A percentile compares a stretch with the other conserved stretches of the same genome.
These are phyloP conservation scores for Scomberomorus guttatus DNA, from an alignment of 2,797 vertebrate species.

Conservation along the genomic window DNA sequence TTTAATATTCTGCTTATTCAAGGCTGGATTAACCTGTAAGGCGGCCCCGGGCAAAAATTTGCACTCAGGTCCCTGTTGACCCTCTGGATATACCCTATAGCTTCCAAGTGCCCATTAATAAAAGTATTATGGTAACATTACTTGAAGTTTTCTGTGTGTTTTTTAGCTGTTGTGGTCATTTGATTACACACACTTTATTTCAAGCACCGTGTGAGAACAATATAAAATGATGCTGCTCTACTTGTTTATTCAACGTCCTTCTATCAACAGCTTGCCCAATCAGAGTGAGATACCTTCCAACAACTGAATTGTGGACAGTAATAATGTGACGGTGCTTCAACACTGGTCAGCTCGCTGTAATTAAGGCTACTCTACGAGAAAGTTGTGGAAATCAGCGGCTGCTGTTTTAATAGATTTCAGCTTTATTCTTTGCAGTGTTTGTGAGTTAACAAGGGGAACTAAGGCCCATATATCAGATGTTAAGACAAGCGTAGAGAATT, in stretches of 20 bases:
- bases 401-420: slow-evolving; percentile 38
- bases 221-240: background rate
- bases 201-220: too few species aligned
- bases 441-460: slow-evolving; percentile 51
- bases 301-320: background rate
- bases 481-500: slow-evolving; percentile 58
- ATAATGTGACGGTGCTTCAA: background rate
- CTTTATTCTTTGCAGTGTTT: slow-evolving; percentile 30
- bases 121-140: too few species aligned
- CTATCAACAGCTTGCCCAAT: background rate
- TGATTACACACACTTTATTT: too few species aligned
- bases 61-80: too few species aligned
- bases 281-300: background rate
- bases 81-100: background rate
- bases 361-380: slow-evolving; percentile 14
- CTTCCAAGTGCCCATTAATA: background rate
- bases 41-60: background rate
- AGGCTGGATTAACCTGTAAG: background rate
- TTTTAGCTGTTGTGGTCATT: too few species aligned
- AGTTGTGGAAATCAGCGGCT: slow-evolving; percentile 11
- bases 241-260: background rate
- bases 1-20: background rate
- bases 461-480: slow-evolving; percentile 47
- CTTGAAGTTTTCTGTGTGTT: too few species aligned
- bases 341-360: background rate